Base-by-base conservation (phyloP, 1,140 invertebrate genomes). In the Bombus huntii region DNA sequence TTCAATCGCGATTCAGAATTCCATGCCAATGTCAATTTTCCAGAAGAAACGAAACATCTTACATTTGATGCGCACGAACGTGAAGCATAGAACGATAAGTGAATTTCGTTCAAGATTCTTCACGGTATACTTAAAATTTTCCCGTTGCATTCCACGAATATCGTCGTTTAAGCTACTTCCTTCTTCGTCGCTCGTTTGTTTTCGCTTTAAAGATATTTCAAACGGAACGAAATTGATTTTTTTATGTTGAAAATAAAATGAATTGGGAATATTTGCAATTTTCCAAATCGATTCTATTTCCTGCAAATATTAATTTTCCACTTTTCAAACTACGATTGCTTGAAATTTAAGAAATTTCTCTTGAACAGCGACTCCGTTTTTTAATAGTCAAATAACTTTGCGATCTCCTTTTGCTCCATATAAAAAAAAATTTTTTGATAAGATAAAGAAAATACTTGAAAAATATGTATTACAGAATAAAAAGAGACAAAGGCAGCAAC, bases 1-100 rank as follows among this genome's bases (percentile, higher is more conserved):
- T 77, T 77, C 53, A 15, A 13, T 44, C 71, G 18, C 57, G 57
- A 77, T 42, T 65, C 75, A 77, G 42, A 78, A 65, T 25, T 15
- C 37, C 28, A 3, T 25, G 76, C 65, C 76, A 65, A 78, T 65
- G 65, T 62, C 76, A 78, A 42, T 78, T 78, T 78, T 78, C 37
- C 76, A 22, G 13, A 77, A 62, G 28, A 28, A 62, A 28, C 34
- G 37, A 62, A 77, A 62, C 28, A 62, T 59, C 34, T 76, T 77
- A 5, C 75, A 28, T 31, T 65, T 31, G 37, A 28, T 9, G 22
- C 31, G 44, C 34, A 47, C n/a, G 71, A 73, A 42, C 28, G 13
- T 31, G 28, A 76, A 53, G 2, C 53, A 59, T 22, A 22, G 5
- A n/a, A 15, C 25, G 47, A 59, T 59, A 39, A 62, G 57, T 31